phyloP scores from a whole-genome alignment of 2,113 vertebrate species.

The Ondatra zibethicus region DNA sequence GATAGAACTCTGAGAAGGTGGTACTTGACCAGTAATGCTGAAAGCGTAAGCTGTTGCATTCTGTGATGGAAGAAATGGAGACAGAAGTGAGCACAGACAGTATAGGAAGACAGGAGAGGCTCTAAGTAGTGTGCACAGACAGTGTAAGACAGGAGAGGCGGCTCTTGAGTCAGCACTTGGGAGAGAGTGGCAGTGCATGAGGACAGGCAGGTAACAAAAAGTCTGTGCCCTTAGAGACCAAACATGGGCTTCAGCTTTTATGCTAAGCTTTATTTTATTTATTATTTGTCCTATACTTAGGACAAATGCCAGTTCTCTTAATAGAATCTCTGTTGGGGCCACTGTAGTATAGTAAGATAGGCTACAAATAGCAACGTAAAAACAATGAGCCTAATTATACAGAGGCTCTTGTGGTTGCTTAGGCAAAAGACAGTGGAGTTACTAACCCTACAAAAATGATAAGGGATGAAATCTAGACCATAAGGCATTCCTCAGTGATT shows the following conservation, averaged over 20 bases:
- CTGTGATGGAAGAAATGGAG: not conserved
- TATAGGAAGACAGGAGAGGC: not conserved
- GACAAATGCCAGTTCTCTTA: conserved; percentile 9
- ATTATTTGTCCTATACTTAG: too few relatives aligned
- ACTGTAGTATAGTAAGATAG: not conserved
- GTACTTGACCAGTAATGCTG: not conserved
- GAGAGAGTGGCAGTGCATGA: not conserved
- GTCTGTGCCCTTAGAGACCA: not conserved
- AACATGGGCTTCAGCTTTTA: not conserved
- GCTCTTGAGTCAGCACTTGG: not conserved
- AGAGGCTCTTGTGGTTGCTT: not conserved
- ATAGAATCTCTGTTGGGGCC: not conserved
- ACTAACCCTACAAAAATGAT: not conserved
- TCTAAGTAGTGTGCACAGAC: not conserved
- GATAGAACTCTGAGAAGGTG: not conserved
- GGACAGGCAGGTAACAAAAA: not conserved
- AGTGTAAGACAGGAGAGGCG: not conserved
- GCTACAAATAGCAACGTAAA: not conserved
- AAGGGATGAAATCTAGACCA: not conserved
- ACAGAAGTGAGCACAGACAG: not conserved
- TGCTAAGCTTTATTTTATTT: not conserved
- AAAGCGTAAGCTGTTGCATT: not conserved
- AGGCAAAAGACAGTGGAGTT: not conserved
- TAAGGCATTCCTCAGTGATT: not conserved
- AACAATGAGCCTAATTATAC: not conserved